These are phyloP conservation scores for Aphyosemion australe DNA, from an alignment of 2,113 vertebrate species.

Conservation along the genomic window DNA sequence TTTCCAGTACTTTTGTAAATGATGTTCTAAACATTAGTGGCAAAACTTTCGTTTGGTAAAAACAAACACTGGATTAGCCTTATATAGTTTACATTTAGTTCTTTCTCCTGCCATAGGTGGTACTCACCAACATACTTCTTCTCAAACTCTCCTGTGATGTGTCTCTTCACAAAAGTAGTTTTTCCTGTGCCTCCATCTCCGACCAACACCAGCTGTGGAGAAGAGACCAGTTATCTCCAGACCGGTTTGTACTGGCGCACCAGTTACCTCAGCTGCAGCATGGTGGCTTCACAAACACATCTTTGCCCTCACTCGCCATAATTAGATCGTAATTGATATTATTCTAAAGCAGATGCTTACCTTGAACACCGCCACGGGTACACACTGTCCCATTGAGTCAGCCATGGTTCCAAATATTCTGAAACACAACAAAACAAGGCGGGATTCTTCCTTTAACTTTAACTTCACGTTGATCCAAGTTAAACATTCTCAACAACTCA, in stretches of 20 bases:
- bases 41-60: no score
- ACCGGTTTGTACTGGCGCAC: slow-evolving; percentile 46
- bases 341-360: slow-evolving; percentile 35
- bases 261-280: not conserved
- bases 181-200: slow-evolving; percentile 97
- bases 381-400: slow-evolving; percentile 48
- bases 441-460: slow-evolving; percentile 27
- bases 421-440: slow-evolving; percentile 50
- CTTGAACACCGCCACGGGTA: slow-evolving; percentile 72
- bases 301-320: not conserved
- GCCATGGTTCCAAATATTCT: slow-evolving; percentile 51
- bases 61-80: no score
- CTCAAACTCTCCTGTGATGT: slow-evolving; percentile 97
- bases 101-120: not conserved
- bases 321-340: accelerated
- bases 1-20: no score
- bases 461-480: not conserved
- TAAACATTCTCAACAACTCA: no score
- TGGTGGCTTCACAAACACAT: accelerated
- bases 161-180: slow-evolving; percentile 97
- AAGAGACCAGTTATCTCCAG: slow-evolving; percentile 19
- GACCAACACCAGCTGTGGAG: slow-evolving; percentile 89
- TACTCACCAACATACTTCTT: slow-evolving; percentile 98
- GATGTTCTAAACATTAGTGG: no score
- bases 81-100: no score